These are phyloP conservation scores for Ptilorrhoa leucosticta DNA, from an alignment of 2,113 vertebrate genomes.

Conservation along the genomic window DNA sequence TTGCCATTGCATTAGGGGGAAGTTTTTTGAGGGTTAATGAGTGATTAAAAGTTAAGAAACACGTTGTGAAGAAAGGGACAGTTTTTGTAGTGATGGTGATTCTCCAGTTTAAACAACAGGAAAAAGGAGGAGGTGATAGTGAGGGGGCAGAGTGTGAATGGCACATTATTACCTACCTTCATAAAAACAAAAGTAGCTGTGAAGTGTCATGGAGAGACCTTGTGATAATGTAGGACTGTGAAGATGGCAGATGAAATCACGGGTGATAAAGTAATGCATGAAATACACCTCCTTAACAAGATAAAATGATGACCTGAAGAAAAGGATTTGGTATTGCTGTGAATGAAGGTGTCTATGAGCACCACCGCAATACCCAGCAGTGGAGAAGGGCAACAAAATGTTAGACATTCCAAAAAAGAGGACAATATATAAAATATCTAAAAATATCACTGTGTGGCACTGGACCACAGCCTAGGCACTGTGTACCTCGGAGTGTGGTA, in stretches of 20 bases:
- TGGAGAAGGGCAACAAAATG: not conserved
- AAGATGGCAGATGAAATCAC: not conserved
- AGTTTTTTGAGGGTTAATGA: not conserved
- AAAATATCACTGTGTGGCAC: not conserved
- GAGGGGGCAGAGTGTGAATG: not conserved
- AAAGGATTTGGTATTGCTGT: not conserved
- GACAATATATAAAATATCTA: not conserved
- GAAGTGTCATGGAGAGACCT: not conserved
- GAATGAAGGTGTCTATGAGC: not conserved
- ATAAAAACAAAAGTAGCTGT: not conserved
- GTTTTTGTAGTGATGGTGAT: not conserved
- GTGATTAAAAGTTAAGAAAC: not conserved
- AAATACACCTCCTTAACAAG: not conserved
- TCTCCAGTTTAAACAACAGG: not conserved
- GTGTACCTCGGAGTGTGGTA: rapidly evolving
- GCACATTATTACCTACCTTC: not conserved
- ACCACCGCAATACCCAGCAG: not conserved
- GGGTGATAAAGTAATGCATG: not conserved
- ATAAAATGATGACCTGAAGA: not conserved
- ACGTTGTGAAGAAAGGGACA: not conserved
- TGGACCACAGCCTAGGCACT: not conserved
- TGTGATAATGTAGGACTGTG: not conserved
- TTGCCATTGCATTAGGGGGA: not conserved
- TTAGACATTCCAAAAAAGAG: not conserved
- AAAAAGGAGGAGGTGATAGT: not conserved